A percentile compares a stretch with the other conserved stretches of the same genome.
phyloP scores from a whole-genome alignment of 2,797 vertebrate genomes.

The Siniperca undulata region DNA sequence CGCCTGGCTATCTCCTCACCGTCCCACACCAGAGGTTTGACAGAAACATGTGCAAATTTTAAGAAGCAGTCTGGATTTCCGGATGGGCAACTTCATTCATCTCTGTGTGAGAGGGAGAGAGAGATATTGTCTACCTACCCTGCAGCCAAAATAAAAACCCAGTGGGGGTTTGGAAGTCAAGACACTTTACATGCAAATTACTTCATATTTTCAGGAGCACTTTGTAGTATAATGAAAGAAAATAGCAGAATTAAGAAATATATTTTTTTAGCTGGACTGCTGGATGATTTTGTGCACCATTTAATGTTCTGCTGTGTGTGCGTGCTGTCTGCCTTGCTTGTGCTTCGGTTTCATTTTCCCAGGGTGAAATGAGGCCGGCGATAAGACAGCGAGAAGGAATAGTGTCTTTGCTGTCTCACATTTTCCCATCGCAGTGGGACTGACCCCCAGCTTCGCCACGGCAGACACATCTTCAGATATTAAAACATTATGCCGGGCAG shows the following conservation, averaged over 20 bases:
- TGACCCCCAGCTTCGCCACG: constrained; percentile 37
- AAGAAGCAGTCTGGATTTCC: constrained; percentile 59
- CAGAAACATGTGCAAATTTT: constrained; percentile 56
- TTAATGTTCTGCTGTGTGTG: not conserved
- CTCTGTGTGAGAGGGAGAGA: constrained; percentile 35
- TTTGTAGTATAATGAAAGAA: constrained; percentile 49
- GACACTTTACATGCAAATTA: constrained; percentile 63
- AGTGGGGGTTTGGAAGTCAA: constrained; percentile 47
- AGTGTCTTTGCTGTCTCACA: constrained; percentile 71
- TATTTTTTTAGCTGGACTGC: constrained; percentile 9
- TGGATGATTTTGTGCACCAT: not conserved
- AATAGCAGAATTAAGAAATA: constrained; percentile 44
- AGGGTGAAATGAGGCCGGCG: constrained; percentile 84
- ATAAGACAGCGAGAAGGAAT: constrained; percentile 77
- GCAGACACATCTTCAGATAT: constrained; percentile 80
- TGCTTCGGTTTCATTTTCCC: constrained; percentile 84
- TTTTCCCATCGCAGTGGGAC: constrained; percentile 63
- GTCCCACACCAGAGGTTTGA: constrained; percentile 59
- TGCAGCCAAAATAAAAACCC: constrained; percentile 61
- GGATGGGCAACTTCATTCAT: constrained; percentile 63
- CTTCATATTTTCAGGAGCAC: constrained; percentile 44
- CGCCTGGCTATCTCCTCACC: constrained; percentile 7
- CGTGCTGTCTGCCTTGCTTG: constrained; percentile 14
- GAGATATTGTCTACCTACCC: constrained; percentile 46
- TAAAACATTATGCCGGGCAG: constrained; percentile 87